Base-by-base conservation (phyloP, 2,888 invertebrate species). In the Parascotia fuliginaria region DNA sequence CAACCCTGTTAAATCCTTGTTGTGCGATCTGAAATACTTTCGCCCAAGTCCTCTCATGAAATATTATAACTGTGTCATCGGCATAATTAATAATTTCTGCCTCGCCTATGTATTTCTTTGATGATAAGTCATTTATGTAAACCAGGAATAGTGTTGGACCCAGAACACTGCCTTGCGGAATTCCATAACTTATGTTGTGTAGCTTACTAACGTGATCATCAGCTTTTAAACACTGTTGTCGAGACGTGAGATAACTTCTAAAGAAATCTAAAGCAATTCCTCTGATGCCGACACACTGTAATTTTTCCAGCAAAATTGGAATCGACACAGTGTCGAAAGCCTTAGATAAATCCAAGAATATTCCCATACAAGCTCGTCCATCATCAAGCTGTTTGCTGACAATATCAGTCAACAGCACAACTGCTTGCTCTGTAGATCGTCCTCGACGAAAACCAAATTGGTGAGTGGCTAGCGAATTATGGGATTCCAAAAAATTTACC, bases 361-460 rank as follows among this genome's bases (percentile, higher is more conserved):
- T 11, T 3, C 28, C 28, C 3, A 29, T 7, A 7, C 24, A 24
- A 6, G 24, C 24, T 9, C 4, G 1, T 6, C 24, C 24, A 1
- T 24, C 24, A 24, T 24, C 24, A 7, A 24, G 24, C 1, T 24
- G 7, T 11, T 29, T 29, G 3, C 5, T 11, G 3, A 29, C 11
- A 11, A 16, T 33, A 3, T n/a, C 9, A 3, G 33, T 33, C 0
- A 33, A 6, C 9, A 33, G n/a, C 4, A 14, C 7, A 2, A 32
- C 32, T 1, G 32, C 32, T 4, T 32, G 32, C 7, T 32, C 32
- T 1, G 33, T 33, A 1, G 33, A 33, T n/a, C 16, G 15, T n/a
- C 33, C 15, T 16, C 16, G 33, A 9, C 33, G 33, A 33, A 33
- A 33, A n/a, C 15, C 33, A 33, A 33, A 33, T n/a, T 33, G 33